phyloP scores from a whole-genome alignment of 2,797 vertebrate genomes.

The Danio choprae region DNA sequence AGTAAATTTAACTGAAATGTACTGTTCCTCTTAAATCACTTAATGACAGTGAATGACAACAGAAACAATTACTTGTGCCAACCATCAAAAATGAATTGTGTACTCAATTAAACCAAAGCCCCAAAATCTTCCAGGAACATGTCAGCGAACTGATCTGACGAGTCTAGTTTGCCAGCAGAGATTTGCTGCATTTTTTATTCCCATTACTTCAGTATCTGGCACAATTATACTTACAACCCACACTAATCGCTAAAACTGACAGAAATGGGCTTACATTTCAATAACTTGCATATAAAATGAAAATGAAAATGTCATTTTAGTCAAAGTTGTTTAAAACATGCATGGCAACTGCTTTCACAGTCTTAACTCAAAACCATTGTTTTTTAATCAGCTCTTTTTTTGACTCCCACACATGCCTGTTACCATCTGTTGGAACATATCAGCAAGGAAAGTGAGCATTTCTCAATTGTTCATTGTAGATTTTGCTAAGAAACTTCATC shows the following conservation, averaged over 20 bases:
- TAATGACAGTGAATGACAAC: neutral
- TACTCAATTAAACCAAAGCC: neutral
- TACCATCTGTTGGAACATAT: conserved; percentile 7
- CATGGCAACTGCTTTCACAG: neutral
- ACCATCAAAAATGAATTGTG: neutral
- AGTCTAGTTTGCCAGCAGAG: conserved; percentile 1
- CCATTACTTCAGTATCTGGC: conserved; percentile 26
- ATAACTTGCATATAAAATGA: neutral
- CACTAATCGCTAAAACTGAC: neutral
- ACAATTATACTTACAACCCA: neutral
- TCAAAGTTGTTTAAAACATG: conserved; percentile 7
- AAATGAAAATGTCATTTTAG: neutral
- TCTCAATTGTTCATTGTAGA: neutral
- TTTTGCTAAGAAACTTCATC: neutral
- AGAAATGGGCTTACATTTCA: neutral
- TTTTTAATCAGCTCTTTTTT: neutral
- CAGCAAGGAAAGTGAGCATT: neutral
- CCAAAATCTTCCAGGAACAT: conserved; percentile 11
- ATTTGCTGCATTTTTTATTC: conserved; percentile 19
- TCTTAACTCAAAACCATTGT: neutral
- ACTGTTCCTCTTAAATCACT: too few relatives aligned
- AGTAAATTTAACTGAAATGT: too few relatives aligned
- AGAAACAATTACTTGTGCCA: neutral
- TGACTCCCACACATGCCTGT: neutral
- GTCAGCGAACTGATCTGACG: conserved; percentile 19